Evolutionary conservation across 2,888 invertebrate species (phyloP).

Genomic region (Drosophila fulvimacula): DNA sequence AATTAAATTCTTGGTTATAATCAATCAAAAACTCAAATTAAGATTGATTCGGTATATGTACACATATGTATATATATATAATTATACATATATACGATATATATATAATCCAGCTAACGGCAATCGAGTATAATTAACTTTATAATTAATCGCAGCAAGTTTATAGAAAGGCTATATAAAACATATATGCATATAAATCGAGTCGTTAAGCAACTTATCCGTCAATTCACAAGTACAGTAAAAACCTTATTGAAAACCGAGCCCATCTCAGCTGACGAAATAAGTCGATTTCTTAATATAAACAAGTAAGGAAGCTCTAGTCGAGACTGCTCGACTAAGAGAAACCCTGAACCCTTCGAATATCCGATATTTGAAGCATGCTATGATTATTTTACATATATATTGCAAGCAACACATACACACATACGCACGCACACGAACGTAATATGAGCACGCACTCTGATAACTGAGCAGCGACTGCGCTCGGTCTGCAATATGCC

Average conservation of each 20-base stretch:
- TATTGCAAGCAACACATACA: too few relatives aligned
- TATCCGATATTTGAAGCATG: too few relatives aligned
- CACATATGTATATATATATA: neutral
- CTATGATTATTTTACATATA: too few relatives aligned
- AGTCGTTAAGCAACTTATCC: conserved; percentile 15
- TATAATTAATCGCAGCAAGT: conserved; percentile 3
- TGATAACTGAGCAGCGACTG: too few relatives aligned
- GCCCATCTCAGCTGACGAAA: too few relatives aligned
- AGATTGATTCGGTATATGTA: conserved; percentile 15
- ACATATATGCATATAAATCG: neutral
- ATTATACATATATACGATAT: neutral
- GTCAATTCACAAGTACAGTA: conserved; percentile 8
- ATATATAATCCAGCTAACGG: conserved; percentile 10
- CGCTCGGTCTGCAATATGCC: too few relatives aligned
- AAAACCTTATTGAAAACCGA: neutral
- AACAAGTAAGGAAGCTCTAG: too few relatives aligned
- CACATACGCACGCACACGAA: too few relatives aligned
- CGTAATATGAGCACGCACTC: too few relatives aligned
- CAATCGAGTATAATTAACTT: neutral
- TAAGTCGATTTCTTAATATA: too few relatives aligned
- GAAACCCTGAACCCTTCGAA: too few relatives aligned
- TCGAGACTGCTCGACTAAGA: too few relatives aligned
- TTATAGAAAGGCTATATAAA: neutral
- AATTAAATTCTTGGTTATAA: conserved; percentile 32
- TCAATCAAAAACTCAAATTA: conserved; percentile 57